Evolutionary conservation across 2,888 invertebrate species (phyloP).

Genomic region (Sycophila texana): DNA sequence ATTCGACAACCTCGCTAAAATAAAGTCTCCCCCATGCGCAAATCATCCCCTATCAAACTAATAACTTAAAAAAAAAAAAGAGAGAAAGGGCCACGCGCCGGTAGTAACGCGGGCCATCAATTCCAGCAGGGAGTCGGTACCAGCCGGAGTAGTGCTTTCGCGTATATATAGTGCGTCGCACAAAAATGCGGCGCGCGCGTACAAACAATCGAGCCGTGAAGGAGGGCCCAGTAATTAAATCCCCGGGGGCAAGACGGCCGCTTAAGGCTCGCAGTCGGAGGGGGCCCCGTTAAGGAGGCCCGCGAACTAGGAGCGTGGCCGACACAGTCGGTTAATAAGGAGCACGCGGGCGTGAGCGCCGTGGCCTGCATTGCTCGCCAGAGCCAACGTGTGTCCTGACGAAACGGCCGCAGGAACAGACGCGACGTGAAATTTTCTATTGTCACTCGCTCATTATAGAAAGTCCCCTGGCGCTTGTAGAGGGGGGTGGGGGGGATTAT

Average conservation of each 20-base stretch:
- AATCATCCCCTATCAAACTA: no score
- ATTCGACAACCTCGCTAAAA: no score
- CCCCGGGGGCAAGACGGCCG: slow-evolving; percentile 9
- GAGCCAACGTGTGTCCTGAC: no score
- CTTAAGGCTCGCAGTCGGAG: slow-evolving; percentile 4
- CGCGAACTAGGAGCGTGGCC: slow-evolving; percentile 68
- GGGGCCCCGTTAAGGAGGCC: slow-evolving; percentile 43
- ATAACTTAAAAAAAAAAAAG: no score
- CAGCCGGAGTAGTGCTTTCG: background rate
- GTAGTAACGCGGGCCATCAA: no score
- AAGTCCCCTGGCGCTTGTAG: no score
- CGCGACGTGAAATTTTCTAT: background rate
- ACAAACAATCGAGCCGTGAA: slow-evolving; percentile 39
- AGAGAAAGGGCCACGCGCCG: no score
- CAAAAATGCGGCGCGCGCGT: background rate
- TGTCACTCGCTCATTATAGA: background rate
- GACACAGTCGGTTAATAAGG: slow-evolving; percentile 73
- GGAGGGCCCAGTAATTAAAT: slow-evolving; percentile 35
- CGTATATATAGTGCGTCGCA: background rate
- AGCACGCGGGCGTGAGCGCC: slow-evolving; percentile 51
- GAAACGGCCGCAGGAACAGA: background rate
- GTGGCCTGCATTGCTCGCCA: background rate
- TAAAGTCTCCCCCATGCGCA: no score
- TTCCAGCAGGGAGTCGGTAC: no score
- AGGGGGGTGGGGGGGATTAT: no score